Percentiles rank a stretch among this genome's conserved stretches.
Evolutionary conservation across 2,797 vertebrate genomes (phyloP).

Genomic region (Lacerta viridis): DNA sequence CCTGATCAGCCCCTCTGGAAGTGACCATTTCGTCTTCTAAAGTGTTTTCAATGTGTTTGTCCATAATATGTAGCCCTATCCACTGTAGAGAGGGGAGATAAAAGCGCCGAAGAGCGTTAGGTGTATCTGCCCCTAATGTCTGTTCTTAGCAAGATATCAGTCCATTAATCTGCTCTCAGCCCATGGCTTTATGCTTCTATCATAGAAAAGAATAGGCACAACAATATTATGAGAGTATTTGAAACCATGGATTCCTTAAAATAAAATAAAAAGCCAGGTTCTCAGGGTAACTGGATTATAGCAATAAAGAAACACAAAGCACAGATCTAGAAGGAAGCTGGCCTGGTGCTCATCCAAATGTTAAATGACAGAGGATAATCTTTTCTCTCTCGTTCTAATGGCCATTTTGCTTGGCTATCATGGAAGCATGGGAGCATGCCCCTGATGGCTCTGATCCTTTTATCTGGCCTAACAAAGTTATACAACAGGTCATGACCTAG

Average conservation of each 20-base stretch:
- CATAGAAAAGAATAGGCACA: constrained; percentile 25
- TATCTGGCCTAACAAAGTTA: constrained; percentile 13
- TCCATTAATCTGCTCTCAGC: not conserved
- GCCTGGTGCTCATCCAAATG: constrained; percentile 35
- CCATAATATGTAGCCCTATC: too few relatives aligned
- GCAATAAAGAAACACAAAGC: constrained; percentile 31
- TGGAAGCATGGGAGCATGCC: not conserved
- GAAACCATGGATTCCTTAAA: constrained; percentile 53
- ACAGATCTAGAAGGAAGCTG: constrained; percentile 40
- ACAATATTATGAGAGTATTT: constrained; percentile 43
- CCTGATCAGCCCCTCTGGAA: not conserved
- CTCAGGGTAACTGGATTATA: constrained; percentile 57
- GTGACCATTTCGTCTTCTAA: not conserved
- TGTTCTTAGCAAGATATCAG: not conserved
- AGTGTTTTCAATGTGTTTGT: not conserved
- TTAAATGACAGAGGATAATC: constrained; percentile 44
- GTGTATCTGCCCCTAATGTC: not conserved
- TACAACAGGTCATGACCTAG: not conserved
- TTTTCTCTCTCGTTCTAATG: not conserved
- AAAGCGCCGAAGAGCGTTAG: not conserved
- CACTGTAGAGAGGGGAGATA: too few relatives aligned
- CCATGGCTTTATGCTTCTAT: not conserved
- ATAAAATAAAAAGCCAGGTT: constrained; percentile 53
- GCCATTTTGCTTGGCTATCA: not conserved
- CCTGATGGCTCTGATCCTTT: not conserved